phyloP scores from a whole-genome alignment of 1,140 invertebrate genomes.

The Drosophila persimilis region DNA sequence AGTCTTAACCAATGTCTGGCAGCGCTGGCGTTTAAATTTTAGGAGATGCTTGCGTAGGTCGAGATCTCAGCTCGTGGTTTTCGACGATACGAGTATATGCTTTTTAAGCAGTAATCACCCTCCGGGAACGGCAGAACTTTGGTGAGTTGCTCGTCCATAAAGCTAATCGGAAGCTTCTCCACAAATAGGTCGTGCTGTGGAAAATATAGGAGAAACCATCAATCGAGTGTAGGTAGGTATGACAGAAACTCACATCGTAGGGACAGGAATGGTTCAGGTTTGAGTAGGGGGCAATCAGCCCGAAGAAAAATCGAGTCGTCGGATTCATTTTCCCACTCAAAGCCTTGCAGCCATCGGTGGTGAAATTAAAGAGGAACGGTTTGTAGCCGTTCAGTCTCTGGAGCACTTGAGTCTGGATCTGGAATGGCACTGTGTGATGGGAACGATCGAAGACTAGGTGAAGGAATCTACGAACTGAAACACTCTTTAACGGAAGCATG shows the following conservation, averaged over 20 bases:
- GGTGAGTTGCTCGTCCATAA: conserved; percentile 8
- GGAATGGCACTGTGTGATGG: neutral
- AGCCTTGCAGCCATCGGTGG: conserved; percentile 7
- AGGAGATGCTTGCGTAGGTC: no score
- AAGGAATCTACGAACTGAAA: neutral
- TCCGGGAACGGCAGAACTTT: conserved; percentile 19
- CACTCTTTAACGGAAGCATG: neutral
- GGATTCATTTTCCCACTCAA: neutral
- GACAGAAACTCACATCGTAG: conserved; percentile 21
- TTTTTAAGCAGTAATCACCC: conserved; percentile 6
- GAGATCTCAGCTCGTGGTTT: neutral
- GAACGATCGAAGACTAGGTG: neutral
- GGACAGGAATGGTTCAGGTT: conserved; percentile 29
- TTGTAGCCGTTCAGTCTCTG: conserved; percentile 27
- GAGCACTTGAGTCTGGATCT: neutral
- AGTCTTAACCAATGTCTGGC: no score
- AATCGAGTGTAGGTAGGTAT: neutral
- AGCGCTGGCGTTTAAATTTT: conserved; percentile 1
- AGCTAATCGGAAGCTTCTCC: conserved; percentile 25
- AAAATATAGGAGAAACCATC: neutral
- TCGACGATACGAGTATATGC: neutral
- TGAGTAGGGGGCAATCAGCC: conserved; percentile 7
- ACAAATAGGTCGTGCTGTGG: conserved; percentile 13
- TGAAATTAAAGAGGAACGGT: conserved; percentile 29
- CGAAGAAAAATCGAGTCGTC: conserved; percentile 3